Evolutionary conservation across 2,888 invertebrate species (phyloP).

Genomic region (Amiota minor): DNA sequence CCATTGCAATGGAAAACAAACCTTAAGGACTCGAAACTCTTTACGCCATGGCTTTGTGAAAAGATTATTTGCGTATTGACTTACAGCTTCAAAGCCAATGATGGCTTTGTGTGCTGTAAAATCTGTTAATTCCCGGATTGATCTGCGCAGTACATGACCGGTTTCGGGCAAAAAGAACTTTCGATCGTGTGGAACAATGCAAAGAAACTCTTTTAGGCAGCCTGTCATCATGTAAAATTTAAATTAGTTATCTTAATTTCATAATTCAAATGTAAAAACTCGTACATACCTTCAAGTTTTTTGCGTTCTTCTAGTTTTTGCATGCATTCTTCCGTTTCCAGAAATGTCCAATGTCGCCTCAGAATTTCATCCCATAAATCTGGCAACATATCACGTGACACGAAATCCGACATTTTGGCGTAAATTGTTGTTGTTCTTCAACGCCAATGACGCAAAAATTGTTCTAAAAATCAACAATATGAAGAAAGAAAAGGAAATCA

Average conservation of each 20-base stretch:
- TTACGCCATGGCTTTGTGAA: conserved; percentile 91
- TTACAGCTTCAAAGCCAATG: conserved; percentile 88
- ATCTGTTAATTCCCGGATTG: conserved; percentile 80
- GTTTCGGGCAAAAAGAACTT: conserved; percentile 87
- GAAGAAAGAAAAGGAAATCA: conserved; percentile 17
- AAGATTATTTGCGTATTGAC: conserved; percentile 88
- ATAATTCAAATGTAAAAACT: background rate
- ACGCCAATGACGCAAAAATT: conserved; percentile 47
- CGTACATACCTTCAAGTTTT: conserved; percentile 81
- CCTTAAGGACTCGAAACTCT: conserved; percentile 87
- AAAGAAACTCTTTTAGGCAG: conserved; percentile 84
- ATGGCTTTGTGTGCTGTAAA: conserved; percentile 88
- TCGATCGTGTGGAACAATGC: conserved; percentile 83
- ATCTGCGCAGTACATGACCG: conserved; percentile 82
- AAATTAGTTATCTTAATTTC: background rate
- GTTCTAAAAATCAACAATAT: background rate
- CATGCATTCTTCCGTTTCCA: conserved; percentile 86
- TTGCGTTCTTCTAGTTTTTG: conserved; percentile 84
- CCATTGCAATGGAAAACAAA: conserved; percentile 69
- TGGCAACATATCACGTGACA: conserved; percentile 72
- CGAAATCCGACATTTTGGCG: conserved; percentile 71
- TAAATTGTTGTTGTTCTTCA: background rate
- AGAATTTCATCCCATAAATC: conserved; percentile 84
- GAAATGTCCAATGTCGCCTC: conserved; percentile 83
- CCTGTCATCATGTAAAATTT: conserved; percentile 73